Evolutionary conservation across 1,140 invertebrate genomes (phyloP).

Genomic region (Manduca sexta): DNA sequence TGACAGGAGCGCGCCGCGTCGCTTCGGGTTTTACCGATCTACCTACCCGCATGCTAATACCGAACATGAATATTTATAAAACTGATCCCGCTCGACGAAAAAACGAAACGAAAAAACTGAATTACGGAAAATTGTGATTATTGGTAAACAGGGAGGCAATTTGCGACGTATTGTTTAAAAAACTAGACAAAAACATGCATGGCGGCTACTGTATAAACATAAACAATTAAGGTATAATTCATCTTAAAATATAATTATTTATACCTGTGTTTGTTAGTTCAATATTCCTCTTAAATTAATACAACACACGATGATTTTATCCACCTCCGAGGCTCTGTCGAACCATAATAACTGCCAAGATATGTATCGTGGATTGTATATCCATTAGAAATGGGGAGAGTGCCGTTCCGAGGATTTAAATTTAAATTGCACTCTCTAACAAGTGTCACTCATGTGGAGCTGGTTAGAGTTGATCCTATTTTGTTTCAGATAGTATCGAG

Average conservation of each 20-base stretch:
- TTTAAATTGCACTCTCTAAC: slow-evolving; percentile 43
- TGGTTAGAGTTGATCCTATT: slow-evolving; percentile 42
- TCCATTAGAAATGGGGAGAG: slow-evolving; percentile 16
- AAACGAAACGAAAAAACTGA: no score
- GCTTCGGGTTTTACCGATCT: slow-evolving; percentile 22
- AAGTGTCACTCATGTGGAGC: slow-evolving; percentile 42
- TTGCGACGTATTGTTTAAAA: no score
- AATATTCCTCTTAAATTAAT: no score
- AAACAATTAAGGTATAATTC: no score
- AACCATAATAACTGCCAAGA: slow-evolving; percentile 1
- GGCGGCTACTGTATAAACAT: no score
- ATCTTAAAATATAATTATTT: no score
- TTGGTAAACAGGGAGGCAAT: no score
- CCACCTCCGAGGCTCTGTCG: not conserved
- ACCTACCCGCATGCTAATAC: slow-evolving; percentile 58
- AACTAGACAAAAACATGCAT: no score
- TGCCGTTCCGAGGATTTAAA: slow-evolving; percentile 38
- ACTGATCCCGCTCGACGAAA: slow-evolving; percentile 21
- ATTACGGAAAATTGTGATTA: no score
- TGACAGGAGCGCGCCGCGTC: slow-evolving; percentile 44
- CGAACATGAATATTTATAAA: slow-evolving; percentile 67
- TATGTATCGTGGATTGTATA: slow-evolving; percentile 8
- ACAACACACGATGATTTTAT: no score
- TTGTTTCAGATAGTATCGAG: no score
- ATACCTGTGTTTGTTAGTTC: no score